phyloP scores from a whole-genome alignment of 1,140 invertebrate species.

The Eueides isabella region DNA sequence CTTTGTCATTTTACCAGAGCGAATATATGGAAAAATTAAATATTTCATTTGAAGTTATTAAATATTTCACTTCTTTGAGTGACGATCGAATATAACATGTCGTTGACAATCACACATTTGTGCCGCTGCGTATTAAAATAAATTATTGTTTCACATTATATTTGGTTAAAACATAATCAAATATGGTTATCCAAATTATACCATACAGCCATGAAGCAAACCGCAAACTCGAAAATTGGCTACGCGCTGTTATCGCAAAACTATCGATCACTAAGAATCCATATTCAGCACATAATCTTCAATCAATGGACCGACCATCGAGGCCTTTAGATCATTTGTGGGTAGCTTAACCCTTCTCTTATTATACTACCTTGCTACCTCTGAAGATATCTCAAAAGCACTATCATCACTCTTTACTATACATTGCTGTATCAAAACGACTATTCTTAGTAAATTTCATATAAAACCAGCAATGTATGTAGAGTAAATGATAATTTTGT shows the following conservation, averaged over 20 bases:
- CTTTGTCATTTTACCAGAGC: too few relatives aligned
- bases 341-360: conserved; percentile 38
- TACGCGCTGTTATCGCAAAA: conserved; percentile 17
- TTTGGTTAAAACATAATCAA: background rate
- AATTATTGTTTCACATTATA: background rate
- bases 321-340: conserved; percentile 40
- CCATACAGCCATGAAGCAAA: background rate
- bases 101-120: too few relatives aligned
- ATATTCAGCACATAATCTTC: conserved; percentile 36
- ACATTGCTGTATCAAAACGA: conserved; percentile 22
- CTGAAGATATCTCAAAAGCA: background rate
- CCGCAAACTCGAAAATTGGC: conserved; percentile 1
- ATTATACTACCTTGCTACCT: conserved; percentile 15
- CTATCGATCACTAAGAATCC: conserved; percentile 38
- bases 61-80: too few relatives aligned
- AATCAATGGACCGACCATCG: conserved; percentile 35
- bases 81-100: too few relatives aligned
- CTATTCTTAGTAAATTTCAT: background rate
- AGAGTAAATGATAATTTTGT: background rate
- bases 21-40: too few relatives aligned
- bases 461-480: conserved; percentile 12
- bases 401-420: background rate
- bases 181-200: conserved; percentile 3
- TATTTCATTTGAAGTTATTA: too few relatives aligned
- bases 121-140: too few relatives aligned